Percentiles rank a stretch among this genome's conserved stretches.
phyloP scores from a whole-genome alignment of 2,888 invertebrate genomes.

The Cetonia aurata region DNA sequence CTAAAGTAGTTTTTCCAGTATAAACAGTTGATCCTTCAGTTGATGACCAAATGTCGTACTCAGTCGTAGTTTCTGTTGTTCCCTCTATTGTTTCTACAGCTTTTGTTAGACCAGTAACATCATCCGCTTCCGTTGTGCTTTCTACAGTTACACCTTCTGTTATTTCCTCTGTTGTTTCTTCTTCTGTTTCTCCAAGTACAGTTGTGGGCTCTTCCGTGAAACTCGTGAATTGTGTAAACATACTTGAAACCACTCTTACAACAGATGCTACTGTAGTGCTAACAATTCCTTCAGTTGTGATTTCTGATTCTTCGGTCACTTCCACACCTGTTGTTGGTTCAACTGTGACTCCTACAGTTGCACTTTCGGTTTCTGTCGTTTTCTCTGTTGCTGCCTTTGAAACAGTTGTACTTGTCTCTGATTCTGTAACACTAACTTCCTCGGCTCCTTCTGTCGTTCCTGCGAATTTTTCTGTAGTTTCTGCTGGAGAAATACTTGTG shows the following conservation, averaged over 20 bases:
- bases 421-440: not conserved
- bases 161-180: not conserved
- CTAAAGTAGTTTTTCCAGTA: constrained; percentile 12
- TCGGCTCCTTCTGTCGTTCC: not conserved
- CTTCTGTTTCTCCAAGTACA: not conserved
- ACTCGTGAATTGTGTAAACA: constrained; percentile 8
- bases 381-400: constrained; percentile 41
- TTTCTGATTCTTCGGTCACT: constrained; percentile 40
- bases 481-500: not conserved
- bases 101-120: constrained; percentile 43
- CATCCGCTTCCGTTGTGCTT: constrained; percentile 13
- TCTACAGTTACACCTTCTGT: constrained; percentile 12
- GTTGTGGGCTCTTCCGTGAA: constrained; percentile 15
- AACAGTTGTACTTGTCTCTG: constrained; percentile 38
- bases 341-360: constrained; percentile 41
- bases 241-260: not conserved
- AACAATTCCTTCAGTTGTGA: constrained; percentile 50
- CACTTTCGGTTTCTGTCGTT: constrained; percentile 23
- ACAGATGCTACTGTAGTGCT: constrained; percentile 47
- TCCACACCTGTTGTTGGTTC: constrained; percentile 49
- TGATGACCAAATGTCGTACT: constrained; percentile 58
- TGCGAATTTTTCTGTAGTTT: constrained; percentile 17
- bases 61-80: constrained; percentile 31
- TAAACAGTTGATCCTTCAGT: constrained; percentile 47
- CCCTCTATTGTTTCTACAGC: constrained; percentile 38